These are phyloP conservation scores for Leptodactylus fallax DNA, from an alignment of 2,797 vertebrate genomes.

Conservation along the genomic window DNA sequence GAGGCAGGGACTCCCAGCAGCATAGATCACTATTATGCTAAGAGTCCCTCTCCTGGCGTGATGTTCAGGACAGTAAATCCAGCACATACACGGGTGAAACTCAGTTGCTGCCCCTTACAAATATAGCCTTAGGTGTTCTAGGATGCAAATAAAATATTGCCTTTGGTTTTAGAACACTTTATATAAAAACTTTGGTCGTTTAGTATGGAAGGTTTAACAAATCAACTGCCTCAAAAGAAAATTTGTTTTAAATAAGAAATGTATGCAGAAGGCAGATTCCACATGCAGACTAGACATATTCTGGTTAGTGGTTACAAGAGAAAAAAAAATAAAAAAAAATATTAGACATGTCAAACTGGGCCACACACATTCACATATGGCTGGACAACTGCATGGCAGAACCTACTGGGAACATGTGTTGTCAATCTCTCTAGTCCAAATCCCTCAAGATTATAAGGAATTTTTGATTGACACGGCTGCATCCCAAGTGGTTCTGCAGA, in stretches of 20 bases:
- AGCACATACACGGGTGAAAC: too few relatives aligned
- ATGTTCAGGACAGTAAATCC: too few relatives aligned
- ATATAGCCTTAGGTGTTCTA: too few relatives aligned
- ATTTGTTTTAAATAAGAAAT: constrained; percentile 9
- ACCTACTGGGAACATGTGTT: constrained; percentile 50
- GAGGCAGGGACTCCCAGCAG: too few relatives aligned
- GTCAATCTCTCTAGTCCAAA: constrained; percentile 42
- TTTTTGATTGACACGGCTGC: constrained; percentile 23
- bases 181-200: neutral
- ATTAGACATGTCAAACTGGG: neutral
- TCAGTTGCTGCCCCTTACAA: too few relatives aligned
- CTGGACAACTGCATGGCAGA: constrained; percentile 31
- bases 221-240: neutral
- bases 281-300: constrained; percentile 13
- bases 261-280: neutral
- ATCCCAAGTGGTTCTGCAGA: constrained; percentile 29
- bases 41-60: too few relatives aligned
- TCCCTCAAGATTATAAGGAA: constrained; percentile 47
- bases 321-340: constrained; percentile 7
- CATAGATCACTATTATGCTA: too few relatives aligned
- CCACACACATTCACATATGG: constrained; percentile 52
- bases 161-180: neutral
- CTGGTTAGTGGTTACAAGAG: constrained; percentile 26
- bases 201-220: too few relatives aligned
- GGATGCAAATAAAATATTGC: neutral